phyloP scores from a whole-genome alignment of 2,888 invertebrate genomes.

The Drosophila diplacantha region DNA sequence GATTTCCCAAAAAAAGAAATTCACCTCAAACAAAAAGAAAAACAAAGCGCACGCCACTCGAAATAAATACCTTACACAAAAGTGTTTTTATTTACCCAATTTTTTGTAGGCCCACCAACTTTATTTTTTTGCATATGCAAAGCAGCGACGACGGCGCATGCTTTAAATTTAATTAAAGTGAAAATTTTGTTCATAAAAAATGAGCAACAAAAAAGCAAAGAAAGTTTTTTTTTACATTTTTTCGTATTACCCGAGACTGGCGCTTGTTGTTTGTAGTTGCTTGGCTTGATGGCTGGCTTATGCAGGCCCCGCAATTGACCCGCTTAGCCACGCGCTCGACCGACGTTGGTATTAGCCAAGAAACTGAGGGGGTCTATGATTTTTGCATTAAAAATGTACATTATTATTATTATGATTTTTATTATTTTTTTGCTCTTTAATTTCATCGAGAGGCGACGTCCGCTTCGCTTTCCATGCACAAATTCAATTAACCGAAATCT shows the following conservation, averaged over 20 bases:
- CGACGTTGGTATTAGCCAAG: slow-evolving; percentile 27
- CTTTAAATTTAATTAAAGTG: slow-evolving; percentile 72
- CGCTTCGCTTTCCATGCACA: slow-evolving; percentile 46
- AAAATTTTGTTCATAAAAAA: slow-evolving; percentile 56
- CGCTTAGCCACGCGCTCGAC: slow-evolving; percentile 54
- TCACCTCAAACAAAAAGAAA: slow-evolving; percentile 18
- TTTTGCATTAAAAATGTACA: slow-evolving; percentile 49
- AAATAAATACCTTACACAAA: slow-evolving; percentile 36
- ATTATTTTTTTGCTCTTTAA: slow-evolving; percentile 9
- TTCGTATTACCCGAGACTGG: slow-evolving; percentile 33
- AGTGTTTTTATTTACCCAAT: slow-evolving; percentile 45
- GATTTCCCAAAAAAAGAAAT: slow-evolving; percentile 29
- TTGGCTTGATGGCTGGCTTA: slow-evolving; percentile 27
- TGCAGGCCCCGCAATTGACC: slow-evolving; percentile 61
- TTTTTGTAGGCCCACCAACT: slow-evolving; percentile 21
- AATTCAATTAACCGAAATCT: slow-evolving; percentile 55
- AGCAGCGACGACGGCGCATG: slow-evolving; percentile 56
- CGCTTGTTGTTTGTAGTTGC: slow-evolving; percentile 25
- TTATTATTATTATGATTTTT: slow-evolving; percentile 26
- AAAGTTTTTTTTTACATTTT: slow-evolving; percentile 55
- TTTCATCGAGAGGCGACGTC: slow-evolving; percentile 9
- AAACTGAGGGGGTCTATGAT: slow-evolving; percentile 24
- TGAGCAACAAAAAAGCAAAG: slow-evolving; percentile 53
- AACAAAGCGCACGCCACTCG: slow-evolving; percentile 16
- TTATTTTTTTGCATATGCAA: slow-evolving; percentile 67